Conservation (phyloP, 2,797 vertebrate species). For the Simalia tracyae region DNA sequence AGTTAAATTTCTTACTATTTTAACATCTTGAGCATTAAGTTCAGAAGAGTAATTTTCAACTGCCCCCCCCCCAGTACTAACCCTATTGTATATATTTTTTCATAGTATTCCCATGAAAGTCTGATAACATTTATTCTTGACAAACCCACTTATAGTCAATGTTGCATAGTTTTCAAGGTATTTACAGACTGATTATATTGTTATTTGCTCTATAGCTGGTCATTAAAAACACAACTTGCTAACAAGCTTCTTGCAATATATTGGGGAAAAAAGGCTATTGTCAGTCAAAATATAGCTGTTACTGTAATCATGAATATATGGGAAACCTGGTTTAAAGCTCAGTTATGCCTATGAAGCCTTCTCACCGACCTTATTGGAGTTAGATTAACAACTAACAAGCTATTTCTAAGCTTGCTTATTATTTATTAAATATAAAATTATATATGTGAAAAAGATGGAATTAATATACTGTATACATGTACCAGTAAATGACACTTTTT, state of each 20-base stretch:
- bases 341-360: not conserved
- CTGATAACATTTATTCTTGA: not conserved
- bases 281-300: constrained; percentile 2
- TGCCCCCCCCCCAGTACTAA: not conserved
- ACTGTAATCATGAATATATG: not conserved
- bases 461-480: not conserved
- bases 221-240: not conserved
- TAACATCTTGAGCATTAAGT: not conserved
- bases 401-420: not conserved
- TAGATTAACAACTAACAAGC: not conserved
- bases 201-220: not conserved
- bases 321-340: not conserved
- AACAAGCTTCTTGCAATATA: not conserved
- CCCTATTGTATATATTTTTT: not conserved
- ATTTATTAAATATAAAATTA: constrained; percentile 20
- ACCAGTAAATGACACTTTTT: constrained; percentile 22
- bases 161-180: not conserved
- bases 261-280: not conserved
- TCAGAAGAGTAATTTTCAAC: not conserved
- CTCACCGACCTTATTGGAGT: not conserved
- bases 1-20: not conserved
- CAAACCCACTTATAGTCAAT: not conserved
- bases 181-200: not conserved
- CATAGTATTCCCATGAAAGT: not conserved
- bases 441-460: not conserved